phyloP scores from a whole-genome alignment of 2,113 vertebrate species.

The Dicrurus megarhynchus region DNA sequence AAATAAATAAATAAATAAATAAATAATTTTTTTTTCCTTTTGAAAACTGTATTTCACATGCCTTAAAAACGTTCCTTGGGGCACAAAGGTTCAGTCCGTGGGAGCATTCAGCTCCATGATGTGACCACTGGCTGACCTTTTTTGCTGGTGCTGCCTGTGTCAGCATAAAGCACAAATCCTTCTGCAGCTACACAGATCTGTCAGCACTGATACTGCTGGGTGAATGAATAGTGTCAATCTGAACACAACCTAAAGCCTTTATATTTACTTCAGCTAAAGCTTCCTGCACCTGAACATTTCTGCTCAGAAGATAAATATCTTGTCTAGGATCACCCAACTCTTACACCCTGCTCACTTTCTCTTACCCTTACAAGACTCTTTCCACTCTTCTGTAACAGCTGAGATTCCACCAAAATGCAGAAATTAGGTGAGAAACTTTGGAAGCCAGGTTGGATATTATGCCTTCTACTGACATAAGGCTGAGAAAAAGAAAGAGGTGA shows the following conservation, averaged over 20 bases:
- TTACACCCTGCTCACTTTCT: background rate
- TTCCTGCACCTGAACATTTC: background rate
- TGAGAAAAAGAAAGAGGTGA: background rate
- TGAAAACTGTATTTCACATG: background rate
- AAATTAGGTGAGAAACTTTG: background rate
- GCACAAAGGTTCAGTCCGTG: background rate
- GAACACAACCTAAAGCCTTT: background rate
- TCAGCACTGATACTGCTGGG: background rate
- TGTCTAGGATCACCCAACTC: background rate
- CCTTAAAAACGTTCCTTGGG: background rate
- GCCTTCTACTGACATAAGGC: background rate
- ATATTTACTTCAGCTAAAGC: background rate
- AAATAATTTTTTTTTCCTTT: too few species aligned
- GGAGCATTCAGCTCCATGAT: background rate
- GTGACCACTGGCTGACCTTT: constrained; percentile 3
- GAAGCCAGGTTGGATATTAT: background rate
- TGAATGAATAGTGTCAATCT: background rate
- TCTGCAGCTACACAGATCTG: background rate
- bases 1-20: too few species aligned
- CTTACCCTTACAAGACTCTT: background rate
- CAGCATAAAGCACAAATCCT: background rate
- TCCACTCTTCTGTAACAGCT: background rate
- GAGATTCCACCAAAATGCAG: background rate
- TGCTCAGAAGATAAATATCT: background rate
- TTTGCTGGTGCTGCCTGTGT: background rate